phyloP scores from a whole-genome alignment of 2,888 invertebrate species.

The Meandrusa payeni region DNA sequence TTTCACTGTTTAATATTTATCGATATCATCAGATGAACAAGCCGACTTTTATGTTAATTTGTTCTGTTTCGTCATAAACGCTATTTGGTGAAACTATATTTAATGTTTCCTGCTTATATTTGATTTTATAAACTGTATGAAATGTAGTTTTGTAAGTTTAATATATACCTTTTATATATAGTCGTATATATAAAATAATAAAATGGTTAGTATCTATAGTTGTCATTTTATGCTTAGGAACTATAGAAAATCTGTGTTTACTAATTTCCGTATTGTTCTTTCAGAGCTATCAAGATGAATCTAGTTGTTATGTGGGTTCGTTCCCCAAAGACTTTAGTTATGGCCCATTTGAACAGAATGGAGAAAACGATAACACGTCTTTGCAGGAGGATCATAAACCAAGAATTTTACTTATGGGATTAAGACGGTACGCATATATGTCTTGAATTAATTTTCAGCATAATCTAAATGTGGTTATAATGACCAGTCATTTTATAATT shows the following conservation, averaged over 20 bases:
- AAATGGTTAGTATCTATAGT: background rate
- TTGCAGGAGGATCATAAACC: slow-evolving; percentile 91
- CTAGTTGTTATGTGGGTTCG: slow-evolving; percentile 78
- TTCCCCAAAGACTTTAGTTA: slow-evolving; percentile 97
- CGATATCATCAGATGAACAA: background rate
- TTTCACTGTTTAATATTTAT: background rate
- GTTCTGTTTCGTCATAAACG: slow-evolving; percentile 9
- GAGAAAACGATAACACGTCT: slow-evolving; percentile 82
- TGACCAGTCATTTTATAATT: slow-evolving; percentile 8
- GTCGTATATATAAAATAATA: too few relatives aligned
- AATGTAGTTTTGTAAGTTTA: slow-evolving; percentile 18
- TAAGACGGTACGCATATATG: slow-evolving; percentile 85
- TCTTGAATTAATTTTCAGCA: background rate
- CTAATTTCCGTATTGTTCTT: slow-evolving; percentile 12
- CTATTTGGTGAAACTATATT: background rate
- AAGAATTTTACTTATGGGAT: slow-evolving; percentile 95
- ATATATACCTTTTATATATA: too few relatives aligned
- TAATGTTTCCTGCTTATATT: slow-evolving; percentile 10
- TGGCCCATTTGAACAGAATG: slow-evolving; percentile 92
- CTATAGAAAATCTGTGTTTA: background rate
- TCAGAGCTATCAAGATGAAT: slow-evolving; percentile 80
- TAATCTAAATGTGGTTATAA: background rate
- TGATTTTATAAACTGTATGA: slow-evolving; percentile 5
- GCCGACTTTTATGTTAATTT: slow-evolving; percentile 2
- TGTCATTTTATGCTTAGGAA: background rate